Conservation (phyloP, 1,140 invertebrate genomes). For the Maniola jurtina region DNA sequence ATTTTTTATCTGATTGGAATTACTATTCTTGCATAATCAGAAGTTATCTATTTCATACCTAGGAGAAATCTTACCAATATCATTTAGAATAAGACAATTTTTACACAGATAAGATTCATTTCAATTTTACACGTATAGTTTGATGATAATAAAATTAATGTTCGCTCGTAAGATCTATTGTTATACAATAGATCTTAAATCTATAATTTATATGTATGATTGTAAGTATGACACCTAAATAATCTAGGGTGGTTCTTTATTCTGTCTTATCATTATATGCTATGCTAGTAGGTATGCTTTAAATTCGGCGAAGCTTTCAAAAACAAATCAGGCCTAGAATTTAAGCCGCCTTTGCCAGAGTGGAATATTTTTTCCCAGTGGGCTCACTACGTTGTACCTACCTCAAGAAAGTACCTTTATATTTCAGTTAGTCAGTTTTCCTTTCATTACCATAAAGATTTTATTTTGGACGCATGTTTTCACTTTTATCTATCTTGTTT, state of each 20-base stretch:
- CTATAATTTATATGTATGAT: too few relatives aligned
- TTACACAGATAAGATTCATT: background rate
- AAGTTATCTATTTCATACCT: background rate
- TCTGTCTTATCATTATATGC: too few relatives aligned
- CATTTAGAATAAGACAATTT: background rate
- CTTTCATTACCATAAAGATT: background rate
- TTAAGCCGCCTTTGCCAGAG: too few relatives aligned
- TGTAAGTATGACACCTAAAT: background rate
- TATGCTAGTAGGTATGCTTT: too few relatives aligned
- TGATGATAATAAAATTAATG: too few relatives aligned
- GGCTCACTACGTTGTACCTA: too few relatives aligned
- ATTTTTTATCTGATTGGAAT: background rate
- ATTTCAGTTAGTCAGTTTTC: background rate
- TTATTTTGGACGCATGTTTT: background rate
- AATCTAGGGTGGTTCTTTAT: background rate
- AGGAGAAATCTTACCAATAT: background rate
- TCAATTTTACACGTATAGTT: background rate
- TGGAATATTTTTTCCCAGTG: too few relatives aligned
- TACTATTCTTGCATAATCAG: slow-evolving; percentile 1
- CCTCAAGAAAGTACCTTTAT: background rate
- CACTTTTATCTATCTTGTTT: background rate
- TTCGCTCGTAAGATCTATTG: too few relatives aligned
- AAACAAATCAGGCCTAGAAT: too few relatives aligned
- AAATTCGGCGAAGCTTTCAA: too few relatives aligned
- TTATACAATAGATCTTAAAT: too few relatives aligned